Conservation (phyloP, 1,140 invertebrate genomes). For the Plectus sambesii region DNA sequence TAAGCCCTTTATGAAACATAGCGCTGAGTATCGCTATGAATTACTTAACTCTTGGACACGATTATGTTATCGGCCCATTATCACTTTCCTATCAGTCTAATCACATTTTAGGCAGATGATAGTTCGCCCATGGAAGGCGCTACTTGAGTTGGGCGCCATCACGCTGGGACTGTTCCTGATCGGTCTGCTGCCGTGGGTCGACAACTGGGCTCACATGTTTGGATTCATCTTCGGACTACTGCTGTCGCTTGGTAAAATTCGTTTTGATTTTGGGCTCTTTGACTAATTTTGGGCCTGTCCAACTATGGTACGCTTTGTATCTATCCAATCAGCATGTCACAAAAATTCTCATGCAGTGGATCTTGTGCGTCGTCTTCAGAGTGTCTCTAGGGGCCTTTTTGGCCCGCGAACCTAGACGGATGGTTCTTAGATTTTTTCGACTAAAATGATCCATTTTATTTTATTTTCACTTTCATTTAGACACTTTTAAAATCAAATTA, state of each 20-base stretch:
- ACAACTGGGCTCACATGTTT: constrained; percentile 87
- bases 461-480: too few species aligned
- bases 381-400: constrained; percentile 11
- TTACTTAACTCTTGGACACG: too few species aligned
- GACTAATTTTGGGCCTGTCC: constrained; percentile 58
- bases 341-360: constrained; percentile 1
- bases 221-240: constrained; percentile 82
- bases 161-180: constrained; percentile 64
- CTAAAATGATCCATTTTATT: too few species aligned
- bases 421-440: constrained; percentile 10
- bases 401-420: too few species aligned
- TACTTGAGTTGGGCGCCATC: constrained; percentile 64
- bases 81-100: constrained; percentile 56
- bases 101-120: constrained; percentile 72
- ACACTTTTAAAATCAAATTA: too few species aligned
- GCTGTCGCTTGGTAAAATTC: constrained; percentile 57
- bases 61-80: too few species aligned
- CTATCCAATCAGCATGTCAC: constrained; percentile 1
- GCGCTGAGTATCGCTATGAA: too few species aligned
- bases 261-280: constrained; percentile 62
- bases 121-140: constrained; percentile 61
- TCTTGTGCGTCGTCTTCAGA: neutral
- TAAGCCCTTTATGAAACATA: too few species aligned
- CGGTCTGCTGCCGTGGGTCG: constrained; percentile 86
- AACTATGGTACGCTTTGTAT: constrained; percentile 63